These are phyloP conservation scores for Melieria omissa DNA, from an alignment of 2,888 invertebrate genomes.

Conservation along the genomic window DNA sequence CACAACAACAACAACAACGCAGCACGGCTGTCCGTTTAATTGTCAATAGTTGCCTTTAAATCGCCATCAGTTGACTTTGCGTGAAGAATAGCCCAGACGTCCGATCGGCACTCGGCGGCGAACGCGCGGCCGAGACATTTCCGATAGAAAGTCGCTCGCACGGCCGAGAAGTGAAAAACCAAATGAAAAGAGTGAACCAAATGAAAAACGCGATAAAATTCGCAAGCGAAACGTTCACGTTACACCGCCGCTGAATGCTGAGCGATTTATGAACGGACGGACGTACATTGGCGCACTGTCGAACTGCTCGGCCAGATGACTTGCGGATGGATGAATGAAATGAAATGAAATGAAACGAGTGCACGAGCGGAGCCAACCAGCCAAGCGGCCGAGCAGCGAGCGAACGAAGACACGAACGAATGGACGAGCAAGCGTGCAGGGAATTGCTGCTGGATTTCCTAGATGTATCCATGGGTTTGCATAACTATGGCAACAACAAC, in stretches of 20 bases:
- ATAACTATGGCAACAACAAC: not conserved
- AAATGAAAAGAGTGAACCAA: not conserved
- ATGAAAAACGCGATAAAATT: not conserved
- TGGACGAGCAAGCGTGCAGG: not conserved
- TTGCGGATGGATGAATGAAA: slow-evolving; percentile 17
- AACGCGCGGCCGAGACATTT: too few relatives aligned
- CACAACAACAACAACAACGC: too few relatives aligned
- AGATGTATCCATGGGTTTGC: not conserved
- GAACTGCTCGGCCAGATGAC: not conserved
- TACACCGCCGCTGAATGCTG: slow-evolving; percentile 13
- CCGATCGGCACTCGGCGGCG: too few relatives aligned
- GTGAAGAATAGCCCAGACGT: too few relatives aligned
- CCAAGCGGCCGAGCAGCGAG: not conserved
- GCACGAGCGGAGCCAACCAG: not conserved
- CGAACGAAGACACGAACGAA: not conserved
- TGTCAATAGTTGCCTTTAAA: too few relatives aligned
- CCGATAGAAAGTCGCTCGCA: too few relatives aligned
- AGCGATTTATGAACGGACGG: slow-evolving; percentile 22
- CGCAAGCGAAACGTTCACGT: slow-evolving; percentile 1
- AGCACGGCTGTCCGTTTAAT: too few relatives aligned
- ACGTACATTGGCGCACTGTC: slow-evolving; percentile 23
- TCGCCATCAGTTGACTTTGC: too few relatives aligned
- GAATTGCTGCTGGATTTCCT: not conserved
- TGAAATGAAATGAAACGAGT: slow-evolving; percentile 2
- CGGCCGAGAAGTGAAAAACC: not conserved